Conservation (phyloP, 2,888 invertebrate genomes). For the Meteorus cinctellus region DNA sequence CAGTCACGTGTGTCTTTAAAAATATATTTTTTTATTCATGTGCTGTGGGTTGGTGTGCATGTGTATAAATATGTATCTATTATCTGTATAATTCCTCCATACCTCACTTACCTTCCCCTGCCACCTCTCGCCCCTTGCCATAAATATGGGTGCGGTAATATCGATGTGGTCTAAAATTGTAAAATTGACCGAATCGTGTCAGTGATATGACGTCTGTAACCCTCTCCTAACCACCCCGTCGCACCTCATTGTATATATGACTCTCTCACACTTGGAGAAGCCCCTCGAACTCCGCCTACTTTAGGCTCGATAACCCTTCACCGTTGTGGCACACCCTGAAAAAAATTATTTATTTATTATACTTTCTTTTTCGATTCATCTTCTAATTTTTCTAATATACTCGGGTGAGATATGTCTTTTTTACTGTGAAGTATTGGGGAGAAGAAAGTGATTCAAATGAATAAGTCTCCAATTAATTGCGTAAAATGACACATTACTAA, state of each 20-base stretch:
- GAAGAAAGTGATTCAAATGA: neutral
- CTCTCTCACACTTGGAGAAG: neutral
- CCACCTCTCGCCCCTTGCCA: slow-evolving; percentile 48
- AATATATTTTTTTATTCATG: slow-evolving; percentile 23
- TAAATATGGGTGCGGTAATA: slow-evolving; percentile 61
- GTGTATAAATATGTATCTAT: neutral
- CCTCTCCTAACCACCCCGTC: slow-evolving; percentile 7
- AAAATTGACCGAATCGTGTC: slow-evolving; percentile 61
- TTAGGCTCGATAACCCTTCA: slow-evolving; percentile 1
- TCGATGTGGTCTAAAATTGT: slow-evolving; percentile 60
- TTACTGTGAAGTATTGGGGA: neutral
- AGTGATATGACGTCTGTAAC: slow-evolving; percentile 12
- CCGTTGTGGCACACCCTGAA: neutral
- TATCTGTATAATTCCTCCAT: neutral
- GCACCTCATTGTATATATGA: slow-evolving; percentile 8
- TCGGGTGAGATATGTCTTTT: too few species aligned
- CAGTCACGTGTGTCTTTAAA: neutral
- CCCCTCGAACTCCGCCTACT: neutral
- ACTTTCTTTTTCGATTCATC: neutral
- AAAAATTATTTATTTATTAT: neutral
- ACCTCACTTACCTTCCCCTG: slow-evolving; percentile 37
- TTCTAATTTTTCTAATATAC: neutral
- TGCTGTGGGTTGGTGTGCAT: neutral
- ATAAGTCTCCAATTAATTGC: neutral
- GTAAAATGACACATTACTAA: too few species aligned